Evolutionary conservation across 2,797 vertebrate species (phyloP).

Genomic region (Pseudomugil gertrudae): DNA sequence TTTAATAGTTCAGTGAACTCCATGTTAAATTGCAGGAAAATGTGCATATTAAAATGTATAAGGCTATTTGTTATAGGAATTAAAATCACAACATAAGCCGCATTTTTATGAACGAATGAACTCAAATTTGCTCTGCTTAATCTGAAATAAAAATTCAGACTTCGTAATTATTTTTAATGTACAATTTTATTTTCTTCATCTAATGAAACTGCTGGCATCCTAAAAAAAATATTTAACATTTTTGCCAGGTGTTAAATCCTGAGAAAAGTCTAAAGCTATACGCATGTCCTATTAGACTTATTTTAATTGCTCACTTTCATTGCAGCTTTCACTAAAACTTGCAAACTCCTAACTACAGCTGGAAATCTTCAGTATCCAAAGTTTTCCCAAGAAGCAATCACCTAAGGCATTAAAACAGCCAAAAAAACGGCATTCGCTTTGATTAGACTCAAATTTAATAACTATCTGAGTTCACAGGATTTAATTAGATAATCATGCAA

Average conservation of each 20-base stretch:
- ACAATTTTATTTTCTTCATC: not conserved
- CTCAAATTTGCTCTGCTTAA: no score
- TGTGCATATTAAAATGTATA: not conserved
- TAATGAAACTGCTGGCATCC: not conserved
- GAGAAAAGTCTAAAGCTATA: not conserved
- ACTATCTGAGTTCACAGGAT: not conserved
- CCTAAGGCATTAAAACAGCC: constrained; percentile 7
- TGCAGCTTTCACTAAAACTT: not conserved
- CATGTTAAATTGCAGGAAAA: not conserved
- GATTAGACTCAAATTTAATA: constrained; percentile 1
- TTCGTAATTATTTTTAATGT: not conserved
- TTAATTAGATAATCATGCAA: not conserved
- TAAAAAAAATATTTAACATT: not conserved
- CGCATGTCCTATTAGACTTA: not conserved
- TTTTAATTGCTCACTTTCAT: not conserved
- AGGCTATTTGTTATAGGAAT: not conserved
- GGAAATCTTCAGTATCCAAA: constrained; percentile 2
- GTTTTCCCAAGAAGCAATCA: not conserved
- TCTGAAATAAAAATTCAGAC: no score
- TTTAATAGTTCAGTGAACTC: not conserved
- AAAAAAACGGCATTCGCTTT: not conserved
- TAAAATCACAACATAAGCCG: not conserved
- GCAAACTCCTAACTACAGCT: not conserved
- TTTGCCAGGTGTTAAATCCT: not conserved
- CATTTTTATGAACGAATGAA: no score